A percentile compares a stretch with the other conserved stretches of the same genome.
These are phyloP conservation scores for Umimayanthus chanpuru DNA, from an alignment of 92 coral and sea anemone genomes.

Conservation along the genomic window DNA sequence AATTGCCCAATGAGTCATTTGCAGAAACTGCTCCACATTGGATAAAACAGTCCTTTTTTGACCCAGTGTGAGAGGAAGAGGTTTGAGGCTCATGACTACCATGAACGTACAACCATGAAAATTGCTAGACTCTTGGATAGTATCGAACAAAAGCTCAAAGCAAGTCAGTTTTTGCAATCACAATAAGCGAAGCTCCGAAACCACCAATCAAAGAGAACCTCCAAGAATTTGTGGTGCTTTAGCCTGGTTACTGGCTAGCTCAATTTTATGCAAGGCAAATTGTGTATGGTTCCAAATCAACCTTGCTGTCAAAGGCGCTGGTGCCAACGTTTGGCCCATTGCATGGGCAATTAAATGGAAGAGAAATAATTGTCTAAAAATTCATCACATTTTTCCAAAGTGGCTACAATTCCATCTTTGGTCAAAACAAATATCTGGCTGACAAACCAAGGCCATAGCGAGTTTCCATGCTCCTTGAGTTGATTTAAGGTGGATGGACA, in stretches of 20 bases:
- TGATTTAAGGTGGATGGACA: slow-evolving; percentile 57
- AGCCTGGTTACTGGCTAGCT: slow-evolving; percentile 58
- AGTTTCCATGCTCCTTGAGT: slow-evolving; percentile 47
- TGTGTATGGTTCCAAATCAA: slow-evolving; percentile 1
- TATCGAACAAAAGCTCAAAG: slow-evolving; percentile 25
- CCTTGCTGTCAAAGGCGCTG: neutral
- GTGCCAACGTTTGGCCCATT: slow-evolving; percentile 46
- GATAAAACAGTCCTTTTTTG: slow-evolving; percentile 41
- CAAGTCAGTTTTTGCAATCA: slow-evolving; percentile 1
- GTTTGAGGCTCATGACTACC: slow-evolving; percentile 24
- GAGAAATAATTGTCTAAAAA: slow-evolving; percentile 25
- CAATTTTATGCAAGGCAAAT: slow-evolving; percentile 51
- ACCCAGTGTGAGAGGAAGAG: slow-evolving; percentile 39
- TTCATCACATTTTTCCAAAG: slow-evolving; percentile 41
- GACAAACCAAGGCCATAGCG: slow-evolving; percentile 52
- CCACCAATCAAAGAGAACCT: slow-evolving; percentile 16
- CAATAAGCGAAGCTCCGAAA: neutral
- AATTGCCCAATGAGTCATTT: slow-evolving; percentile 1
- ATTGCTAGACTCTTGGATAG: slow-evolving; percentile 24
- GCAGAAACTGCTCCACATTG: slow-evolving; percentile 53
- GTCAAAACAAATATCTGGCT: slow-evolving; percentile 38
- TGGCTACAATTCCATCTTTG: slow-evolving; percentile 45
- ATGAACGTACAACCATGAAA: slow-evolving; percentile 24
- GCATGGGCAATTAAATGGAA: slow-evolving; percentile 35
- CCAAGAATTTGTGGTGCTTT: slow-evolving; percentile 35